These are phyloP conservation scores for Hylaeus anthracinus DNA, from an alignment of 1,140 invertebrate genomes.

Conservation along the genomic window DNA sequence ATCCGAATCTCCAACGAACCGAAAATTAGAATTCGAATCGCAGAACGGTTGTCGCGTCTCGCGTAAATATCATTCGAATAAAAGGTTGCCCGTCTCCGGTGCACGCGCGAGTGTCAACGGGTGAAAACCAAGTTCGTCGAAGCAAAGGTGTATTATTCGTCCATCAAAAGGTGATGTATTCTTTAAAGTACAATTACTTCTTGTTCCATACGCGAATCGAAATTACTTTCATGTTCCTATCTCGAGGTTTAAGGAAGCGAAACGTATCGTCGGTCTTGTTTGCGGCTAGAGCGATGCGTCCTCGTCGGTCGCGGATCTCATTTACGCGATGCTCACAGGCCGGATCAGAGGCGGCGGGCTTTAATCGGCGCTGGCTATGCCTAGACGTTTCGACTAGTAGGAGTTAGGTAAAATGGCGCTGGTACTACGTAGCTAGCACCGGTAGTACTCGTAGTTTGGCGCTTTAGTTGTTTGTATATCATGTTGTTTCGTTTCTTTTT, in stretches of 20 bases:
- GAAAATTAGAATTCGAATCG: too few relatives aligned
- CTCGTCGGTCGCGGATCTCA: conserved; percentile 51
- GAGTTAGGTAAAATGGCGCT: conserved; percentile 75
- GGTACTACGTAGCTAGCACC: conserved; percentile 74
- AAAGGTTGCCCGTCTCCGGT: too few relatives aligned
- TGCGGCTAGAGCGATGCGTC: conserved; percentile 42
- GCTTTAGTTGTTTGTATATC: conserved; percentile 79
- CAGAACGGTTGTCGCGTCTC: too few relatives aligned
- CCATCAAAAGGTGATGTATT: conserved; percentile 54
- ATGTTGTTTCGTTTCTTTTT: conserved; percentile 48
- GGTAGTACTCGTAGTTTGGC: conserved; percentile 75
- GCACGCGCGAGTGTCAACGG: background rate
- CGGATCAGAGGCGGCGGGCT: conserved; percentile 44
- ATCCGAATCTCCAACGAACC: too few relatives aligned
- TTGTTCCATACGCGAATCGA: conserved; percentile 54
- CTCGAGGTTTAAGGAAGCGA: conserved; percentile 39
- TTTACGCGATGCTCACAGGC: conserved; percentile 46
- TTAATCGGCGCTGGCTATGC: conserved; percentile 64
- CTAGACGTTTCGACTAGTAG: conserved; percentile 72
- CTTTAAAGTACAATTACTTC: conserved; percentile 57
- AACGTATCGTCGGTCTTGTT: conserved; percentile 20
- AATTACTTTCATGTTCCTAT: conserved; percentile 59
- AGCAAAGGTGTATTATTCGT: conserved; percentile 42
- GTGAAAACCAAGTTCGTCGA: conserved; percentile 22
- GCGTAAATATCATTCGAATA: too few relatives aligned